phyloP scores from a whole-genome alignment of 1,140 invertebrate species.

The Lordiphosa stackelbergi region DNA sequence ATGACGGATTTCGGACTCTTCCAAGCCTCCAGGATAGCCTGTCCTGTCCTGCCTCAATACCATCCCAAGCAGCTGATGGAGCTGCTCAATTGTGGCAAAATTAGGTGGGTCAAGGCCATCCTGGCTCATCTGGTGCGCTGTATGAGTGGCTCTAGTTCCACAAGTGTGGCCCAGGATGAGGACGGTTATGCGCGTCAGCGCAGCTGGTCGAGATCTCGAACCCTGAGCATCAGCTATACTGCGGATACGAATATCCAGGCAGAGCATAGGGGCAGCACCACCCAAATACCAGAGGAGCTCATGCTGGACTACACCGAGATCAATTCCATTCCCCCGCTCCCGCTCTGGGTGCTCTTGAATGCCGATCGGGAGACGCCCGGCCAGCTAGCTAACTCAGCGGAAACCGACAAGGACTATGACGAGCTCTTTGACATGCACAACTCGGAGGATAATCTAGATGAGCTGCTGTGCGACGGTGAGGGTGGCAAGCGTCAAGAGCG shows the following conservation, averaged over 20 bases:
- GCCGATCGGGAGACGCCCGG: constrained; percentile 91
- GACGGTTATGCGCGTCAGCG: constrained; percentile 82
- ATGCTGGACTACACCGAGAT: constrained; percentile 97
- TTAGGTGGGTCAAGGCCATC: constrained; percentile 98
- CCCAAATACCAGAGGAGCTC: constrained; percentile 87
- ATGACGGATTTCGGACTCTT: constrained; percentile 97
- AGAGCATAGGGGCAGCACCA: constrained; percentile 81
- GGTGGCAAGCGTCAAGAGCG: constrained; percentile 81
- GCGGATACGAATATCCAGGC: constrained; percentile 81
- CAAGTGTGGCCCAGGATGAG: constrained; percentile 49
- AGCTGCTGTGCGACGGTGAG: constrained; percentile 84
- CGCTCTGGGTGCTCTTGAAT: constrained; percentile 95
- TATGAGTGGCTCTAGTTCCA: constrained; percentile 80
- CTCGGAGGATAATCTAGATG: constrained; percentile 89
- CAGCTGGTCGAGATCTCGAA: constrained; percentile 91
- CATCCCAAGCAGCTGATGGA: constrained; percentile 99
- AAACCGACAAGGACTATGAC: constrained; percentile 87
- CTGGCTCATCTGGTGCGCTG: constrained; percentile 92
- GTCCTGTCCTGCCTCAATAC: constrained; percentile 98
- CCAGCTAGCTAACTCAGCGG: constrained; percentile 78
- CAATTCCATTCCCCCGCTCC: constrained; percentile 96
- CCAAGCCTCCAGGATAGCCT: constrained; percentile 96
- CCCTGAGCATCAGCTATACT: constrained; percentile 91
- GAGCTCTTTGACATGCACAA: constrained; percentile 90
- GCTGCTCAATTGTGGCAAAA: constrained; percentile 98